Evolutionary conservation across 2,797 vertebrate species (phyloP), one percentile per base, ranked within the genome.

Genomic region (Eutrigla gurnardus): DNA sequence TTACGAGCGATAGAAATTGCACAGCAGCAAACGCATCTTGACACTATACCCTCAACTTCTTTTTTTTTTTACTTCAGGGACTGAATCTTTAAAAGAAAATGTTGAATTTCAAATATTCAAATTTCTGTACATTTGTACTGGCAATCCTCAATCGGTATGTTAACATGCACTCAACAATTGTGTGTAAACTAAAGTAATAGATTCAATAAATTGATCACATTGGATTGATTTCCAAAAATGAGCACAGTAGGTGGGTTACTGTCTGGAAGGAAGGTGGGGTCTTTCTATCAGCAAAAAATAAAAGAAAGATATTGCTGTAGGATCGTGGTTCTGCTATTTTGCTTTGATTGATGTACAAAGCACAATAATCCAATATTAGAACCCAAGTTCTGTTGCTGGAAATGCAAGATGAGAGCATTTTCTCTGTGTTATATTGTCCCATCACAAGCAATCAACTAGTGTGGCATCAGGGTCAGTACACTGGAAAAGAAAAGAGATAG

Each of bases 41-140:
- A 90, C 86, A 84, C 61, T 88, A 90, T 78, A 89, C 71, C 70
- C 73, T 78, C 64, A 75, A 92, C 76, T 73, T 82, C 80, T 69
- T 62, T 54, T 52, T 73, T 84, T 86, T 88, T 88, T 87, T 87
- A 88, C 85, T 86, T 78, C 85, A 84, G 83, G 89, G 83, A 93
- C 95, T 95, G 93, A 93, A 49, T 94, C 94, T 96, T 94, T 91
- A 93, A 94, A 92, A 88, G 58, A 36, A 87, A 81, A 78, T 83
- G 71, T 84, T 82, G 80, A 94, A 94, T 96, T 95, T 94, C 90
- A 77, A 84, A 85, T 80, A 81, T 86, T 89, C 42, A 68, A 87
- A 95, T 96, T 94, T 95, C 88, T 95, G 95, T 96, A 95, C 93
- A 95, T 96, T 96, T 97, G 94, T 96, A 96, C 96, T 93, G 86